A percentile compares a stretch with the other conserved stretches of the same genome.
These are phyloP conservation scores for Scrobipalpa atriplicella DNA, from an alignment of 2,888 invertebrate genomes.

Conservation along the genomic window DNA sequence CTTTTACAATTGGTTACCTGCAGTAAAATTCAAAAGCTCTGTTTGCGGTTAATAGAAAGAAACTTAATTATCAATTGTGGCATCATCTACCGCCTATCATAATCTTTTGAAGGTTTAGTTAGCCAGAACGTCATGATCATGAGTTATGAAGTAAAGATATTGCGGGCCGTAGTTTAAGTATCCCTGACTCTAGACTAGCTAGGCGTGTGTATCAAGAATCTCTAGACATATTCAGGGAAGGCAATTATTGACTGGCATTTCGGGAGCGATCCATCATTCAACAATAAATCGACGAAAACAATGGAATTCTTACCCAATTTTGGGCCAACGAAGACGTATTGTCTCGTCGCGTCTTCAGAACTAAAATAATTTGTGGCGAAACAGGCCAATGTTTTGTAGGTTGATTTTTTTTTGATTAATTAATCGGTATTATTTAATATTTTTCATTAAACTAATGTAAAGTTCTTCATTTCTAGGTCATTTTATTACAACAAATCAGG, in stretches of 20 bases:
- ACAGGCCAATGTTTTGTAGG: neutral
- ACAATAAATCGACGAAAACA: slow-evolving; percentile 47
- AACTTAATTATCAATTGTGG: too few relatives aligned
- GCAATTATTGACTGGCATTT: slow-evolving; percentile 57
- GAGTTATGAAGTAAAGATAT: too few relatives aligned
- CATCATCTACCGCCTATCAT: too few relatives aligned
- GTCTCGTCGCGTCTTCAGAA: slow-evolving; percentile 5
- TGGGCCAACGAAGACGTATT: slow-evolving; percentile 3
- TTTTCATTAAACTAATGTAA: too few relatives aligned
- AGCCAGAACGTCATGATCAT: too few relatives aligned
- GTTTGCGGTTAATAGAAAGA: too few relatives aligned
- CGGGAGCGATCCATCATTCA: slow-evolving; percentile 53
- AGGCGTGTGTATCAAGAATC: slow-evolving; percentile 26
- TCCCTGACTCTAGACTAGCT: neutral
- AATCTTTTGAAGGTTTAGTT: too few relatives aligned
- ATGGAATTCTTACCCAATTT: slow-evolving; percentile 33
- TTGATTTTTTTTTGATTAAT: neutral
- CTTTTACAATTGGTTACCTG: too few relatives aligned
- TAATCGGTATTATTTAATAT: neutral
- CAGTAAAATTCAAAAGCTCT: too few relatives aligned
- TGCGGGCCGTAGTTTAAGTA: neutral
- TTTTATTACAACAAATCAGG: too few relatives aligned
- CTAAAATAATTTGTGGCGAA: neutral
- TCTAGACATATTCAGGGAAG: slow-evolving; percentile 53
- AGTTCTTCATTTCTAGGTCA: neutral